Evolutionary conservation across 2,113 vertebrate species (phyloP).

Genomic region (Nothobranchius kuhntae): DNA sequence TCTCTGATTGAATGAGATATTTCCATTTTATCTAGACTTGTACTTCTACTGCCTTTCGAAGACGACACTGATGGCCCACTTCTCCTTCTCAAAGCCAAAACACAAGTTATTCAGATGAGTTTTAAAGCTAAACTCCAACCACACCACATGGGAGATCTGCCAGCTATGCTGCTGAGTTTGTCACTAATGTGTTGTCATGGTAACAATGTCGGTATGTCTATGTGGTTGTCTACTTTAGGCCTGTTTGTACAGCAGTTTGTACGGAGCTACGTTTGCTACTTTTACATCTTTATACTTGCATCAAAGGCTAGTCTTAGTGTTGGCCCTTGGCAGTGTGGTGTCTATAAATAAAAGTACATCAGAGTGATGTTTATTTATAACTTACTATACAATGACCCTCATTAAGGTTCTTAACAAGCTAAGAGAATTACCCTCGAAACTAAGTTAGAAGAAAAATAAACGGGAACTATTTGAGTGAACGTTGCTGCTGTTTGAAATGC

Average conservation of each 20-base stretch:
- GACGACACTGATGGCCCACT: constrained; percentile 20
- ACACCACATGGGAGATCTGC: constrained; percentile 18
- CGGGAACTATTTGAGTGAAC: not conserved
- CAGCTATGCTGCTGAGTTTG: constrained; percentile 31
- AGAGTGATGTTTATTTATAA: constrained; percentile 53
- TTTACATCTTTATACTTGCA: constrained; percentile 78
- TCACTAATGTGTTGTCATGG: constrained; percentile 30
- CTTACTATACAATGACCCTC: constrained; percentile 18
- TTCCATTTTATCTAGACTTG: constrained; percentile 35
- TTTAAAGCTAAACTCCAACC: constrained; percentile 28
- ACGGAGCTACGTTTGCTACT: constrained; percentile 76
- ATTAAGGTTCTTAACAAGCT: constrained; percentile 10
- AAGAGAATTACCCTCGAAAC: not conserved
- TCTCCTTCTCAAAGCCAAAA: constrained; percentile 32
- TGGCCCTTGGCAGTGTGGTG: constrained; percentile 57
- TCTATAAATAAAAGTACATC: constrained; percentile 59
- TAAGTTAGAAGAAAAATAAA: not conserved
- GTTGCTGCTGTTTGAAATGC: constrained; percentile 1
- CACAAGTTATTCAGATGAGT: constrained; percentile 26
- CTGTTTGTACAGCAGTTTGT: constrained; percentile 77
- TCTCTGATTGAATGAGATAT: constrained; percentile 25
- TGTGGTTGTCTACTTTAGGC: constrained; percentile 64
- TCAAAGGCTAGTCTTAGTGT: constrained; percentile 56
- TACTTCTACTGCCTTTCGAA: constrained; percentile 60
- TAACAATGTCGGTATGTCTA: constrained; percentile 26